phyloP scores from a whole-genome alignment of 2,888 invertebrate species.

The Calliphora vomitoria region DNA sequence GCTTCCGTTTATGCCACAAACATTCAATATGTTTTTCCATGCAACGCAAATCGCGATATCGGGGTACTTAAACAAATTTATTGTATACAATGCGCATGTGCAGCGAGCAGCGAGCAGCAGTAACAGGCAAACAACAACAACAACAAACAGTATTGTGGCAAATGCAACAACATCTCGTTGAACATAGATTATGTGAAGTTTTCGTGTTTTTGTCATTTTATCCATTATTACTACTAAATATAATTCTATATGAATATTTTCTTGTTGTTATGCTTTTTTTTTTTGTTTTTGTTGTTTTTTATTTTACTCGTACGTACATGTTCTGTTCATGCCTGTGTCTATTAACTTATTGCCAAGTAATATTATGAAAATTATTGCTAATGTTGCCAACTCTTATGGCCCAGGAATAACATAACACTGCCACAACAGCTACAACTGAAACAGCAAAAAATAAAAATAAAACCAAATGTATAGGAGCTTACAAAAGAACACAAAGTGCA shows the following conservation, averaged over 20 bases:
- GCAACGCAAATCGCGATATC: slow-evolving; percentile 53
- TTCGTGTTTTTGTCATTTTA: slow-evolving; percentile 71
- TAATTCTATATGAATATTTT: slow-evolving; percentile 43
- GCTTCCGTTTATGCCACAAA: slow-evolving; percentile 65
- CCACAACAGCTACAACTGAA: not conserved
- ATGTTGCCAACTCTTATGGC: slow-evolving; percentile 35
- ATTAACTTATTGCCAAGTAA: slow-evolving; percentile 67
- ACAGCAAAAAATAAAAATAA: slow-evolving; percentile 5
- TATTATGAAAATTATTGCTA: slow-evolving; percentile 62
- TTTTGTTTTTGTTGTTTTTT: slow-evolving; percentile 39
- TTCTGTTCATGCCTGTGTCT: slow-evolving; percentile 65
- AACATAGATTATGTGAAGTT: slow-evolving; percentile 62
- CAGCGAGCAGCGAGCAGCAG: slow-evolving; percentile 58
- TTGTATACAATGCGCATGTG: slow-evolving; percentile 62
- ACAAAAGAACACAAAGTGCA: slow-evolving; percentile 48
- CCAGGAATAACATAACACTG: slow-evolving; percentile 6
- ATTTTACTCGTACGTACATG: slow-evolving; percentile 20
- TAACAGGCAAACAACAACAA: not conserved
- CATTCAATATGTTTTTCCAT: slow-evolving; percentile 27
- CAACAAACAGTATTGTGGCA: not conserved
- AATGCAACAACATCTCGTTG: slow-evolving; percentile 28
- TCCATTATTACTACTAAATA: slow-evolving; percentile 64
- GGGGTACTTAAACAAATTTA: slow-evolving; percentile 68
- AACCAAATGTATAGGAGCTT: not conserved
- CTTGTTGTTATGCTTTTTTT: not conserved